Percentiles rank a stretch among this genome's conserved stretches.
Conservation (phyloP, 2,888 invertebrate species). For the Tenodera sinensis region DNA sequence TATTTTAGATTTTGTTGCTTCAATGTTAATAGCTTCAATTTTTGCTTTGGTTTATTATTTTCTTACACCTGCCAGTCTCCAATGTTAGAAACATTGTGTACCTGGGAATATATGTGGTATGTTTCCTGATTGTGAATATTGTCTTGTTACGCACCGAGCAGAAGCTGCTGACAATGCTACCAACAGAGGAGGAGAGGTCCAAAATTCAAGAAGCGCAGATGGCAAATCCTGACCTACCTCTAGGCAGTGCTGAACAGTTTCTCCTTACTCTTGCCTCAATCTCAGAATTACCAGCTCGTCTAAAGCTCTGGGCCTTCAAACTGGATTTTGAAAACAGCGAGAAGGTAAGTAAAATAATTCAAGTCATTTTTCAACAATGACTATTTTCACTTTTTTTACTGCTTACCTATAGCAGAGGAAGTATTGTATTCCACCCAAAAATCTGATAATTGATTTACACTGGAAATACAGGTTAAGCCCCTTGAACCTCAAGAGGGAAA, state of each 20-base stretch:
- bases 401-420: no score
- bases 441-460: not conserved
- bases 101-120: no score
- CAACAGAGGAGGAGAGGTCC: constrained; percentile 93
- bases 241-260: constrained; percentile 97
- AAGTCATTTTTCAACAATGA: not conserved
- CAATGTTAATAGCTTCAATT: no score
- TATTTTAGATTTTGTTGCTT: no score
- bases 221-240: constrained; percentile 81
- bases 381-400: not conserved
- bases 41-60: no score
- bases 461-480: no score
- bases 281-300: constrained; percentile 86
- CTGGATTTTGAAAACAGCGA: constrained; percentile 97
- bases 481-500: no score
- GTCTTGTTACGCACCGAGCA: constrained; percentile 40
- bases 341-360: constrained; percentile 53
- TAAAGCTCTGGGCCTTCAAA: constrained; percentile 98
- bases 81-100: no score
- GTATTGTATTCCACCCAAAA: not conserved
- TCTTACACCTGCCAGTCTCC: no score
- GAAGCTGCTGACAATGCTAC: constrained; percentile 95
- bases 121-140: not conserved
- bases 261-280: constrained; percentile 94
- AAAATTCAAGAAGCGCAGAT: constrained; percentile 95